These are phyloP conservation scores for Proterorhinus semilunaris DNA, from an alignment of 2,113 vertebrate species.

Conservation along the genomic window DNA sequence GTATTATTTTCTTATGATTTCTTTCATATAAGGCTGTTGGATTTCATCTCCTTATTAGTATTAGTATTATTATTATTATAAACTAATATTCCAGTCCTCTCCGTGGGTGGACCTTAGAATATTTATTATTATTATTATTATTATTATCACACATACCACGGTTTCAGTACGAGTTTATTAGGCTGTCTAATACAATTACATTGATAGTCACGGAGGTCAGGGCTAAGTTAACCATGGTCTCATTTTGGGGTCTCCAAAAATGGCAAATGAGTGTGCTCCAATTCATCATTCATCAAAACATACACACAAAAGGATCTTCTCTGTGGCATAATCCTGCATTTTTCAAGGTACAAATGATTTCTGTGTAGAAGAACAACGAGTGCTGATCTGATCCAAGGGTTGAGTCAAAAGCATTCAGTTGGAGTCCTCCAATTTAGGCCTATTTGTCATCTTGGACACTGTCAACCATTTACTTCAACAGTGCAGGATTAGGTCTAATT, in stretches of 20 bases:
- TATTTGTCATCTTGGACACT: neutral
- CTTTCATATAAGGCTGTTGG: no score
- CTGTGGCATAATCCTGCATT: slow-evolving; percentile 21
- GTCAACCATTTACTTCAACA: no score
- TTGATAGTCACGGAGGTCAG: slow-evolving; percentile 41
- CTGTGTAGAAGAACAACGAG: neutral
- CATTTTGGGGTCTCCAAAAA: slow-evolving; percentile 39
- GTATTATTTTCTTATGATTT: no score
- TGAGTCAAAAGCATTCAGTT: neutral
- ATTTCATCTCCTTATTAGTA: no score
- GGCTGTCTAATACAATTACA: neutral
- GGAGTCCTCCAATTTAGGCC: no score
- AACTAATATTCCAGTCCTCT: no score
- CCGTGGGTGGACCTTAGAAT: no score
- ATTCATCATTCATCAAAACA: slow-evolving; percentile 13
- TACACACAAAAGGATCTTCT: slow-evolving; percentile 19
- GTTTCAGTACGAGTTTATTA: no score
- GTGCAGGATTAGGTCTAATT: no score
- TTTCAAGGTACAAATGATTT: slow-evolving; percentile 13
- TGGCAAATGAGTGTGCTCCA: slow-evolving; percentile 22
- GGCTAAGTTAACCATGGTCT: slow-evolving; percentile 50
- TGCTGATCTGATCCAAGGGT: neutral
- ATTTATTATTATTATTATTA: no score
- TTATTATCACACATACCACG: no score
- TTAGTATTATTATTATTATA: no score